Evolutionary conservation across 2,888 invertebrate species (phyloP).

Genomic region (Crematogaster levior): DNA sequence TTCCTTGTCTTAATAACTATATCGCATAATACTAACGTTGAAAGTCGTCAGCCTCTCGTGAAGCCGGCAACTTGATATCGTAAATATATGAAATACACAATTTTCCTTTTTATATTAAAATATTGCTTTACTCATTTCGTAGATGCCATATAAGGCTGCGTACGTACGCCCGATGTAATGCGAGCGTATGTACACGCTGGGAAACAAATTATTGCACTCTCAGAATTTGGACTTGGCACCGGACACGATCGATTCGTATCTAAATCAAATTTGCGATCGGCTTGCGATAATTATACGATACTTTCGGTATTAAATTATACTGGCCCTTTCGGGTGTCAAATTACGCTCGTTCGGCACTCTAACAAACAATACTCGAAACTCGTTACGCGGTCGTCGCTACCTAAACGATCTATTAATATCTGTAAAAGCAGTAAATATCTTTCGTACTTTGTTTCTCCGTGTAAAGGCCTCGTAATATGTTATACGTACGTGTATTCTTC

Average conservation of each 20-base stretch:
- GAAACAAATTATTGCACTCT: slow-evolving; percentile 61
- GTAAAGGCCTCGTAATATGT: slow-evolving; percentile 66
- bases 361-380: slow-evolving; percentile 37
- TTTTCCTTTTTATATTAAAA: slow-evolving; percentile 78
- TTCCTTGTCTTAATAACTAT: slow-evolving; percentile 58
- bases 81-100: slow-evolving; percentile 68
- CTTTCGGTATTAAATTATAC: slow-evolving; percentile 15
- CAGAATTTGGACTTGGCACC: slow-evolving; percentile 33
- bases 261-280: slow-evolving; percentile 18
- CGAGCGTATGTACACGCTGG: slow-evolving; percentile 61
- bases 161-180: slow-evolving; percentile 63
- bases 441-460: slow-evolving; percentile 38
- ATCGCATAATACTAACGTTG: slow-evolving; percentile 64
- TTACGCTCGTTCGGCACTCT: background rate
- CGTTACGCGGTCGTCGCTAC: background rate
- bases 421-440: slow-evolving; percentile 42
- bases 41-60: slow-evolving; percentile 38
- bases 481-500: slow-evolving; percentile 43
- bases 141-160: slow-evolving; percentile 77
- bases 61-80: slow-evolving; percentile 54
- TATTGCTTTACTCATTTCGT: slow-evolving; percentile 78
- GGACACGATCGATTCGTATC: slow-evolving; percentile 9
- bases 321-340: too few relatives aligned
- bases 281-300: background rate
- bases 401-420: slow-evolving; percentile 16